Evolutionary conservation across 2,113 vertebrate species (phyloP), one percentile per base, ranked within the genome.

Genomic region (Albula glossodonta): DNA sequence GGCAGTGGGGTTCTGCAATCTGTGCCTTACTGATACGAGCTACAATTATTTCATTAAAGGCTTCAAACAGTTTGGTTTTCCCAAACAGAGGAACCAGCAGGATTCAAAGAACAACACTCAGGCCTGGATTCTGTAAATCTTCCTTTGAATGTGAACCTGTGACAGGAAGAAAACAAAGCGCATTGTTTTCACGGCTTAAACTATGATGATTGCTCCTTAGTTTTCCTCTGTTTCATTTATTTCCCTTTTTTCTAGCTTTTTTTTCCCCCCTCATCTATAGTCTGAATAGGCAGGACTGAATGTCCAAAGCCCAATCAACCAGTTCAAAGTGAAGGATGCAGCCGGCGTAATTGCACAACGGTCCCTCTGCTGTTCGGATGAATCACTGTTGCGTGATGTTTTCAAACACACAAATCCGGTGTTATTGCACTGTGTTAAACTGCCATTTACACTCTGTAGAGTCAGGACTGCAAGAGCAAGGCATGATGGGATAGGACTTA

Each of bases 241-340:
- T 74, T 74, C n/a, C 70, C 66, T 5, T 19, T 70, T 19, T 63
- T 63, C 3, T 70, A 1, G 22, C 22, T 13, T 63, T 63, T 17
- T 56, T 63, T 63, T 15, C 15, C 4, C 17, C 60, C 17, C 15
- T 56, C 1, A 9, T 56, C 12, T 56, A 0, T 41, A 13, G 56
- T 15, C 3, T 60, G 9, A 60, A 60, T 2, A 48, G 2, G 48
- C 80, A 53, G 12, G 31, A 82, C 9, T 11, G 81, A n/a, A 31
- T 57, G 81, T 57, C 81, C 52, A n/a, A 56, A 11, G n/a, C 81
- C 51, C 19, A 57, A 31, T 82, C 25, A 41, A 57, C 51, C n/a
- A 82, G 52, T 82, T 82, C 81, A 82, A 82, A 82, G 81, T 57
- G 52, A 82, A 82, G 52, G 81, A 82, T 56, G 56, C 60, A 41